A percentile compares a stretch with the other conserved stretches of the same genome.
Conservation (phyloP, 2,888 invertebrate genomes). For the Drosophila ezoana region DNA sequence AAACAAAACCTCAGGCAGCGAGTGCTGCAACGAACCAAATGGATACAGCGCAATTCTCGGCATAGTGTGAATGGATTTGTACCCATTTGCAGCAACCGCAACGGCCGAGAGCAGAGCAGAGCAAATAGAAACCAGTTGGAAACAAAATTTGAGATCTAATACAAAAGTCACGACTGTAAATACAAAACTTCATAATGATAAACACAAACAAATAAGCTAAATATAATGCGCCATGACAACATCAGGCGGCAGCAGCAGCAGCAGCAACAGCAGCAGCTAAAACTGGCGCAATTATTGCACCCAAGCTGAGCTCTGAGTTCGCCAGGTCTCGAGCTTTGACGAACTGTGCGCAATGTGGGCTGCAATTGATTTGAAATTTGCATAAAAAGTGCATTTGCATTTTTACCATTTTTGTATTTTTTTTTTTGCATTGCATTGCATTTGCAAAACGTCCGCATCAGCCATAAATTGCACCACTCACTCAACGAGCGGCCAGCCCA, state of each 20-base stretch:
- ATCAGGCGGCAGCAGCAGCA: constrained; percentile 16
- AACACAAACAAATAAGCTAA: constrained; percentile 53
- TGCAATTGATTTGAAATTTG: constrained; percentile 62
- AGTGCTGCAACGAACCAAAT: constrained; percentile 26
- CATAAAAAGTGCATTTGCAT: constrained; percentile 59
- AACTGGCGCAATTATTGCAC: constrained; percentile 49
- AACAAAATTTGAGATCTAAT: constrained; percentile 56
- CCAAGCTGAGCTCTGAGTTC: constrained; percentile 4
- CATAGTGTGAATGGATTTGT: constrained; percentile 75
- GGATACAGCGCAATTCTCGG: constrained; percentile 52
- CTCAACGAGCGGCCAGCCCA: constrained; percentile 9
- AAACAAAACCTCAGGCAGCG: constrained; percentile 7
- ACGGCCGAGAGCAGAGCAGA: constrained; percentile 10
- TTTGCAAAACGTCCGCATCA: constrained; percentile 63
- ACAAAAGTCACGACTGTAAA: constrained; percentile 69
- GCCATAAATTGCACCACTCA: constrained; percentile 46
- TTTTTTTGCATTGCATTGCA: background rate
- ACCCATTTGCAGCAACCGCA: constrained; percentile 53
- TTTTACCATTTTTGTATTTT: constrained; percentile 52
- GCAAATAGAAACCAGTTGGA: constrained; percentile 70
- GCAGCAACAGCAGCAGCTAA: constrained; percentile 1
- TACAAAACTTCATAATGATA: constrained; percentile 55
- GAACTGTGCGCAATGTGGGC: constrained; percentile 37
- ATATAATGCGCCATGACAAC: constrained; percentile 40
- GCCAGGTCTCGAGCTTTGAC: constrained; percentile 13